Percentiles rank a stretch among this genome's conserved stretches.
phyloP scores from a whole-genome alignment of 2,113 vertebrate species.

The Entelurus aequoreus region DNA sequence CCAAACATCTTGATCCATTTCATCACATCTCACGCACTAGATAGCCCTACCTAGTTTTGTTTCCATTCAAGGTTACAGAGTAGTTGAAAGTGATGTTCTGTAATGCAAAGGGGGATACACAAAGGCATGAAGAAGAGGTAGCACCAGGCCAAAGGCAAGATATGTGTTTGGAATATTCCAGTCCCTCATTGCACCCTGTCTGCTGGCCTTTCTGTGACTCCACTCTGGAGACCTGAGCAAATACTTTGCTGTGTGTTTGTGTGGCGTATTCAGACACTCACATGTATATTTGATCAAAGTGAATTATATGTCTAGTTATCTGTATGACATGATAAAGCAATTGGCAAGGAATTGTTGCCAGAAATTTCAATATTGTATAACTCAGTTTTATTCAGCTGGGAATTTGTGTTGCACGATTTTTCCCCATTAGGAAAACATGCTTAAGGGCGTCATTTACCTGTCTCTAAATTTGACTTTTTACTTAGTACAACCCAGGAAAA shows the following conservation, averaged over 20 bases:
- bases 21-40: no score
- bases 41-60: not conserved
- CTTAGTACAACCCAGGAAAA: not conserved
- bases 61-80: conserved; percentile 11
- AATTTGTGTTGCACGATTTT: not conserved
- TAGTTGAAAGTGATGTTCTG: conserved; percentile 15
- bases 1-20: no score
- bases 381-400: not conserved
- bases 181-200: conserved; percentile 15
- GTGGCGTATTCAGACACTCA: not conserved
- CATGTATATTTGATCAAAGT: conserved; percentile 30
- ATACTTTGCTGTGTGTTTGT: conserved; percentile 4
- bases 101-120: conserved; percentile 1
- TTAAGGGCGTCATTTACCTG: not conserved
- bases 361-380: not conserved
- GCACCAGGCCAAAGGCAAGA: conserved; percentile 12
- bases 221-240: conserved; percentile 27
- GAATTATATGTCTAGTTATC: conserved; percentile 7
- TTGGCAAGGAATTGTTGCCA: conserved; percentile 3
- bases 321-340: not conserved
- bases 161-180: conserved; percentile 19
- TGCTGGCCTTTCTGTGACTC: conserved; percentile 9
- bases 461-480: not conserved
- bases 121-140: conserved; percentile 9
- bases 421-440: not conserved